Evolutionary conservation across 2,888 invertebrate genomes (phyloP).

Genomic region (Cylloceria caligata): DNA sequence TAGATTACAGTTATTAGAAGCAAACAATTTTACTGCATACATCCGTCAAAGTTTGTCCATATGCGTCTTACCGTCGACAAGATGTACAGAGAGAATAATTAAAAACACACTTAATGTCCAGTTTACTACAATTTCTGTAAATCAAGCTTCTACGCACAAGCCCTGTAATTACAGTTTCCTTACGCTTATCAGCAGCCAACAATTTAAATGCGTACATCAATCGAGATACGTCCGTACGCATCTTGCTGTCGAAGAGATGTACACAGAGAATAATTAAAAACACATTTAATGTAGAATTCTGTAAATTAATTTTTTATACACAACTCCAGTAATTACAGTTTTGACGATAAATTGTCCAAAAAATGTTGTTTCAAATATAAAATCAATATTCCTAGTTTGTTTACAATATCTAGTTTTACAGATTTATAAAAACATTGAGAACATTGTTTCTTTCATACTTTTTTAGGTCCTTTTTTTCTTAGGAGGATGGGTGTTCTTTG

Average conservation of each 20-base stretch:
- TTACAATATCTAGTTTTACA: too few relatives aligned
- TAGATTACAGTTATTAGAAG: neutral
- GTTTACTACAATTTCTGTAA: neutral
- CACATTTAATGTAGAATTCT: too few relatives aligned
- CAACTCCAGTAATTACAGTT: too few relatives aligned
- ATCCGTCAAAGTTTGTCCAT: neutral
- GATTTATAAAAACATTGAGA: constrained; percentile 65
- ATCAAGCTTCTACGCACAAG: neutral
- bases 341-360: too few relatives aligned
- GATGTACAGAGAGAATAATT: neutral
- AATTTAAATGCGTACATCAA: too few relatives aligned
- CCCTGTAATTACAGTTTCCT: constrained; percentile 10
- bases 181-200: too few relatives aligned
- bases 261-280: too few relatives aligned
- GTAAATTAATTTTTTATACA: too few relatives aligned
- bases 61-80: neutral
- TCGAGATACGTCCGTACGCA: too few relatives aligned
- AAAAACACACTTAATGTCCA: neutral
- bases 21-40: neutral
- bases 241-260: too few relatives aligned
- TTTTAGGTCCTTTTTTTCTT: constrained; percentile 96
- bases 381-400: constrained; percentile 1
- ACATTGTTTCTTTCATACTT: constrained; percentile 11
- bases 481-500: constrained; percentile 99
- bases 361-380: too few relatives aligned